phyloP scores from a whole-genome alignment of 1,140 invertebrate genomes.

The Pararge aegeria region DNA sequence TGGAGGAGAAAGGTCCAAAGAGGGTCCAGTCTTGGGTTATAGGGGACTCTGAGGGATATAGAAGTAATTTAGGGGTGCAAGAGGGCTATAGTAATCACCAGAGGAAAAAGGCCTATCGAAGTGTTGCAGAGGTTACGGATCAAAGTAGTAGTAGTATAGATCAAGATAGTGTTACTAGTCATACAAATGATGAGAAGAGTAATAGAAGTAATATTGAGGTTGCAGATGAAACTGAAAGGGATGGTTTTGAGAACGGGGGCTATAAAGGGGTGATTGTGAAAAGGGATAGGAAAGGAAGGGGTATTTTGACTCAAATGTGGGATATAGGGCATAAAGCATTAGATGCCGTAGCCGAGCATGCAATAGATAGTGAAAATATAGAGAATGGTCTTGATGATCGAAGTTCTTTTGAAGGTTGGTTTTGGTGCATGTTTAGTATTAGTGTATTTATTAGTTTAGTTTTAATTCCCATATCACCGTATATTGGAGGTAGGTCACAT shows the following conservation, averaged over 20 bases:
- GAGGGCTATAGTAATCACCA: too few species aligned
- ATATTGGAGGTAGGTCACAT: too few species aligned
- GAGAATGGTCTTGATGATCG: conserved; percentile 60
- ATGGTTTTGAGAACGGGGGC: not conserved
- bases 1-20: conserved; percentile 51
- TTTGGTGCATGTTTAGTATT: conserved; percentile 25
- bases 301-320: conserved; percentile 54
- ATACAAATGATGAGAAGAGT: not conserved
- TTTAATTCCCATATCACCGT: too few species aligned
- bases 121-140: not conserved
- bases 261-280: not conserved
- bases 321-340: conserved; percentile 48
- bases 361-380: conserved; percentile 49
- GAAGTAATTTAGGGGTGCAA: not conserved
- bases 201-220: not conserved
- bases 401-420: conserved; percentile 62
- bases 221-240: too few species aligned
- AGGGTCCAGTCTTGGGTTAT: conserved; percentile 54
- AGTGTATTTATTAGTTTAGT: not conserved
- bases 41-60: conserved; percentile 25
- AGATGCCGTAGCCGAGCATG: conserved; percentile 62
- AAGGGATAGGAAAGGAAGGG: conserved; percentile 32
- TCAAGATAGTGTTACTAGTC: not conserved
- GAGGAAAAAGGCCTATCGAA: too few species aligned
- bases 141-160: not conserved